Conservation (phyloP, 2,113 vertebrate genomes). For the Micronisus gabar region DNA sequence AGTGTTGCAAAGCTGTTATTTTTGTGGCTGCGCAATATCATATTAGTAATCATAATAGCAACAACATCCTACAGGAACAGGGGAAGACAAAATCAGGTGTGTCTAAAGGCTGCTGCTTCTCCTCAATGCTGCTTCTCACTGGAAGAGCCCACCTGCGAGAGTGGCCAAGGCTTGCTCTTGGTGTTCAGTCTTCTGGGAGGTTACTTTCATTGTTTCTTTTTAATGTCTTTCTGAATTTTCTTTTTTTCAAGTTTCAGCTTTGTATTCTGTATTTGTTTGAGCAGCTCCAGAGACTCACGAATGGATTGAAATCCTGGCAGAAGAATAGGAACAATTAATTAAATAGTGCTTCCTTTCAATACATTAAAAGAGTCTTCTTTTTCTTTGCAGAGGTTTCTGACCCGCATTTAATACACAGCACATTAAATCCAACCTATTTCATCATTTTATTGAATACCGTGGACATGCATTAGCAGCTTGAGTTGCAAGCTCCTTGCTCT, state of each 20-base stretch:
- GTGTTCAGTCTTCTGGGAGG: slow-evolving; percentile 26
- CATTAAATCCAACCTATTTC: background rate
- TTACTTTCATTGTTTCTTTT: slow-evolving; percentile 63
- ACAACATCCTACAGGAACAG: background rate
- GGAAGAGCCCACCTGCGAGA: background rate
- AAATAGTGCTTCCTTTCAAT: background rate
- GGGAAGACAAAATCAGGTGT: background rate
- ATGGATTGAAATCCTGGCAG: slow-evolving; percentile 79
- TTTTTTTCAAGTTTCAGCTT: slow-evolving; percentile 80
- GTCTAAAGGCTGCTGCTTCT: background rate
- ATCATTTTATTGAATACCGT: background rate
- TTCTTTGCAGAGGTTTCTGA: background rate
- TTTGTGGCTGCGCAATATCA: background rate
- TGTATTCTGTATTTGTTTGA: slow-evolving; percentile 79
- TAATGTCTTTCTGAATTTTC: slow-evolving; percentile 76
- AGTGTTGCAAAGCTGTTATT: background rate
- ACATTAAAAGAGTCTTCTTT: background rate
- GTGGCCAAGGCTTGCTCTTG: background rate
- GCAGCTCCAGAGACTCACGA: slow-evolving; percentile 77
- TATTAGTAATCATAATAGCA: background rate
- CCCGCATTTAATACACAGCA: background rate
- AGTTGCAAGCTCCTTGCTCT: background rate
- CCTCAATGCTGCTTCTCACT: background rate
- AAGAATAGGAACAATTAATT: background rate
- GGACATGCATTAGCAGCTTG: background rate